phyloP scores from a whole-genome alignment of 2,797 vertebrate species.

The Myioborus melanocephalus region DNA sequence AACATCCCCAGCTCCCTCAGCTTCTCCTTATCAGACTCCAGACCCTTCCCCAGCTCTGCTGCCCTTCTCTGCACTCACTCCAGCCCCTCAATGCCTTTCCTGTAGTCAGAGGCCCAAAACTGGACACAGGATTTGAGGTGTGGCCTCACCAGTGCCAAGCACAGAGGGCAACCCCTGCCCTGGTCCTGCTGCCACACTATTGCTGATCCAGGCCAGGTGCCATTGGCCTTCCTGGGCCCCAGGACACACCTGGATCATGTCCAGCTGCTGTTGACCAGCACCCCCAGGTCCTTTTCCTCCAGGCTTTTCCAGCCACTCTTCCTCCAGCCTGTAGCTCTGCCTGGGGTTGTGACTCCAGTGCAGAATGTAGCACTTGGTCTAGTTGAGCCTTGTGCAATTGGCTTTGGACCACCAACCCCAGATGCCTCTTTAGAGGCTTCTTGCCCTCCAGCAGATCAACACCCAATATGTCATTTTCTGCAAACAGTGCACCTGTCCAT shows the following conservation, averaged over 20 bases:
- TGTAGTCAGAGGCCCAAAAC: background rate
- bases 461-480: background rate
- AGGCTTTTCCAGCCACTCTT: background rate
- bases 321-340: rapidly evolving
- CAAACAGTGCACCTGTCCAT: background rate
- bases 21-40: background rate
- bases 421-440: background rate
- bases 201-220: background rate
- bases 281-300: rapidly evolving
- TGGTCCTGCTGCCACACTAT: background rate
- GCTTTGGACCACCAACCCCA: background rate
- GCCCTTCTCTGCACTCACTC: rapidly evolving
- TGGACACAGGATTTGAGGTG: background rate
- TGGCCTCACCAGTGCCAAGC: rapidly evolving
- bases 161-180: background rate
- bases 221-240: background rate
- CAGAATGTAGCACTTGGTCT: background rate
- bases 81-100: background rate
- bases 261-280: background rate
- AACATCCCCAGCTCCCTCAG: background rate
- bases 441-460: background rate
- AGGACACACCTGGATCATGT: background rate
- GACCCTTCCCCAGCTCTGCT: rapidly evolving
- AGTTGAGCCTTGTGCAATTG: background rate
- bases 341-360: background rate